phyloP scores from a whole-genome alignment of 2,113 vertebrate species.

The Diphyllodes magnificus region DNA sequence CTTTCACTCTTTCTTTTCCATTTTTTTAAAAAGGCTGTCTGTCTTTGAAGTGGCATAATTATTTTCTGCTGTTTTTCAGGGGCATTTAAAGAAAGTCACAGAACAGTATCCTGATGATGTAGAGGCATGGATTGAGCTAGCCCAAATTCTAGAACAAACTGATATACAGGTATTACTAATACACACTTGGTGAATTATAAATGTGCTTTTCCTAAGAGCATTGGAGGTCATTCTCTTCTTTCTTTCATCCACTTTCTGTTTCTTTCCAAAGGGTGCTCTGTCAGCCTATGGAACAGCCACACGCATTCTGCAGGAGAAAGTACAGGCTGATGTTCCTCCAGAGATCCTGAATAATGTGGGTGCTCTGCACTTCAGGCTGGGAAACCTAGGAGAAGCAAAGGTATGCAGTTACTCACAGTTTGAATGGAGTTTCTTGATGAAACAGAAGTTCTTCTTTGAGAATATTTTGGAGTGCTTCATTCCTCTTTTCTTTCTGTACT shows the following conservation, averaged over 20 bases:
- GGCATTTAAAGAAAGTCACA: conserved; percentile 96
- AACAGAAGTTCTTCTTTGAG: background rate
- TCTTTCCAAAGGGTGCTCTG: conserved; percentile 80
- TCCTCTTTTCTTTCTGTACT: background rate
- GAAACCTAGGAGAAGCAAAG: conserved; percentile 96
- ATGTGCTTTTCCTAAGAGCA: background rate
- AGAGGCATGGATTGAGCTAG: conserved; percentile 97
- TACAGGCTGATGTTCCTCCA: conserved; percentile 95
- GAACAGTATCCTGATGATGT: conserved; percentile 98
- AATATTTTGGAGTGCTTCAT: background rate
- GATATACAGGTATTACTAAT: conserved; percentile 85
- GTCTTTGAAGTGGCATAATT: background rate
- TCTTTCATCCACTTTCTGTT: background rate
- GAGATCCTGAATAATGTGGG: conserved; percentile 98
- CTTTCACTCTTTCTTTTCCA: background rate
- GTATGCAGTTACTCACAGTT: conserved; percentile 56
- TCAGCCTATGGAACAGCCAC: conserved; percentile 98
- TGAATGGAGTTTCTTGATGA: background rate
- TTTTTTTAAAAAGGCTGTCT: background rate
- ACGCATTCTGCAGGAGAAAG: conserved; percentile 97
- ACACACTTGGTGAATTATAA: background rate
- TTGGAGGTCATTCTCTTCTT: background rate
- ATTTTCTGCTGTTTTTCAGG: conserved; percentile 70
- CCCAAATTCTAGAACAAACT: conserved; percentile 96
- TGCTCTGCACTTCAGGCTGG: conserved; percentile 95